Conservation (phyloP, 2,113 vertebrate species). For the Dryoscopus gambensis region DNA sequence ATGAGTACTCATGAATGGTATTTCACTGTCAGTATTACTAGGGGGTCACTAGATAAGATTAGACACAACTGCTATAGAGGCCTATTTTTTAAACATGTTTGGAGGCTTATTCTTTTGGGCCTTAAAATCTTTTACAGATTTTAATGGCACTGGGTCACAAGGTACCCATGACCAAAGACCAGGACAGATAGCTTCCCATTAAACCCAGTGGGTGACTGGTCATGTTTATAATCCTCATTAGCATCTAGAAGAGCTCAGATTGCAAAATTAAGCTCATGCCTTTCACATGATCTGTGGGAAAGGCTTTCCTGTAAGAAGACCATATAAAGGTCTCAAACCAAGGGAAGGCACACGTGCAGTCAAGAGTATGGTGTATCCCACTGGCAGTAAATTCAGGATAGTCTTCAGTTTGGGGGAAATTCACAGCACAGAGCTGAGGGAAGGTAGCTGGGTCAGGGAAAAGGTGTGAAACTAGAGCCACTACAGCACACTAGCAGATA, state of each 20-base stretch:
- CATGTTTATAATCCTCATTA: neutral
- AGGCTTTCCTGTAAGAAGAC: neutral
- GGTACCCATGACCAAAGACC: neutral
- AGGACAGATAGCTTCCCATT: neutral
- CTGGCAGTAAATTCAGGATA: neutral
- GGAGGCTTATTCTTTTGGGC: neutral
- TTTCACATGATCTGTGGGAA: neutral
- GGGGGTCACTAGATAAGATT: neutral
- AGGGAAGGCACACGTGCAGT: neutral
- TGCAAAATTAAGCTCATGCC: neutral
- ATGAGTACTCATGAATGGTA: neutral
- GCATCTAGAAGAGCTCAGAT: neutral
- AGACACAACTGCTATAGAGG: neutral
- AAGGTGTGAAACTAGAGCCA: neutral
- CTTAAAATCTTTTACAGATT: neutral
- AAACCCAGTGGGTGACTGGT: neutral
- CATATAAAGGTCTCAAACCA: neutral
- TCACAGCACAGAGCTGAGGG: neutral
- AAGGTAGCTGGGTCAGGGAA: neutral
- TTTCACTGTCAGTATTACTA: neutral
- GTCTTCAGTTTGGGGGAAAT: neutral
- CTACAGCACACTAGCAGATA: neutral
- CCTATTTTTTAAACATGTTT: neutral
- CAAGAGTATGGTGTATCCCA: neutral
- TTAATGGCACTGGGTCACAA: neutral